Base-by-base conservation (phyloP, 2,113 vertebrate genomes). In the Mustela lutreola region DNA sequence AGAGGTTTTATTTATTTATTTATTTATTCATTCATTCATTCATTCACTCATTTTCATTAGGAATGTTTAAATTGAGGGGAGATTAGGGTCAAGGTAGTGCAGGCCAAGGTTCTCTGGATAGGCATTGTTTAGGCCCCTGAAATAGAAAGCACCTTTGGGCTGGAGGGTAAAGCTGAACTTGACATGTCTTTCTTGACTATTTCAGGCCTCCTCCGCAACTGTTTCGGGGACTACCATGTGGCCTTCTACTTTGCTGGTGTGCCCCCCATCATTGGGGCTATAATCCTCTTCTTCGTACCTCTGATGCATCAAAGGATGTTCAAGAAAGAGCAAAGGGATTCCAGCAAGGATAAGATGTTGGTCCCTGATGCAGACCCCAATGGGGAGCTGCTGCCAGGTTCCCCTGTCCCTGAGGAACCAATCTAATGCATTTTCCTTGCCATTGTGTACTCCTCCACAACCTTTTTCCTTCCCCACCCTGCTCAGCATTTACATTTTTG, bases 201-300 rank as follows among this genome's bases (percentile, higher is more conserved):
- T 97, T 33, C 98, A 99, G 99, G 99, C 97, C 98, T 99, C 78
- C 99, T 99, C 45, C 99, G 95, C 0, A 99, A 99, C 92, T 98
- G 99, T 96, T 99, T 99, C 75, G 99, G 98, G 82, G 99, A 99
- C 98, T 99, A 99, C 94, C 98, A 99, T 0, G 98, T 99, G 24
- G 99, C 99, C 89, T 99, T 99, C 99, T 99, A 99, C 96, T 99
- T 99, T 76, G 99, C 99, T 0, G 99, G 99, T 24, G 99, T 99
- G 14, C 99, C 99, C 18, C 99, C 99, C 26, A 99, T 99, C 50
- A 97, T 99, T 5, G 99, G 99, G 1, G 99, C 98, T 11, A 67
- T 99, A 88, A 99, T 99, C 98, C 99, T 99, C 70, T 99, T 99
- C 45, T 99, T 99, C 26, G 99, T 99, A 67, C 99, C 99, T 33